Conservation (phyloP, 2,797 vertebrate genomes). For the Fistularia commersonii region DNA sequence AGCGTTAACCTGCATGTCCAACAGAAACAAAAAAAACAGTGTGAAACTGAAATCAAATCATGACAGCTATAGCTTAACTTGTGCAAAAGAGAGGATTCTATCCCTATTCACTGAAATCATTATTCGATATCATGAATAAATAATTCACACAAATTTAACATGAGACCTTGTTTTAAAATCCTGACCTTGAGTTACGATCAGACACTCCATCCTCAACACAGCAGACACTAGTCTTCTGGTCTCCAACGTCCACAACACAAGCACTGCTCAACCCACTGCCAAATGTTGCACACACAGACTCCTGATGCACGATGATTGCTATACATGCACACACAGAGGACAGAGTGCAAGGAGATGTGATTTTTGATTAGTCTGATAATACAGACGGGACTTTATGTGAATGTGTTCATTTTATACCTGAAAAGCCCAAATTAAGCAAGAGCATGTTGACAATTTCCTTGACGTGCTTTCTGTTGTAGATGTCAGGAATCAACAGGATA, state of each 20-base stretch:
- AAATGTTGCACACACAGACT: slow-evolving; percentile 93
- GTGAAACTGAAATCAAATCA: background rate
- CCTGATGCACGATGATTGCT: slow-evolving; percentile 95
- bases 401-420: slow-evolving; percentile 74
- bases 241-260: slow-evolving; percentile 93
- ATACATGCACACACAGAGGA: slow-evolving; percentile 4
- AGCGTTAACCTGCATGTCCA: slow-evolving; percentile 82
- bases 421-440: slow-evolving; percentile 93
- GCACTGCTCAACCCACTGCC: slow-evolving; percentile 95
- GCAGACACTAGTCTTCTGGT: slow-evolving; percentile 96
- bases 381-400: background rate
- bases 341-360: background rate
- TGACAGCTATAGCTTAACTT: no score
- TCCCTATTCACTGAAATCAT: no score
- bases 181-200: slow-evolving; percentile 91
- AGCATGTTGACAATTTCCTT: slow-evolving; percentile 95
- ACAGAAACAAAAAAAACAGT: slow-evolving; percentile 3
- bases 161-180: background rate
- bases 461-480: slow-evolving; percentile 92
- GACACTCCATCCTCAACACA: slow-evolving; percentile 98
- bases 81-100: no score
- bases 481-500: slow-evolving; percentile 93
- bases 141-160: background rate
- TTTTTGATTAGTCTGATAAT: background rate
- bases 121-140: background rate